Base-by-base conservation (phyloP, 2,888 invertebrate genomes). In the Mimumesa dahlbomi region DNA sequence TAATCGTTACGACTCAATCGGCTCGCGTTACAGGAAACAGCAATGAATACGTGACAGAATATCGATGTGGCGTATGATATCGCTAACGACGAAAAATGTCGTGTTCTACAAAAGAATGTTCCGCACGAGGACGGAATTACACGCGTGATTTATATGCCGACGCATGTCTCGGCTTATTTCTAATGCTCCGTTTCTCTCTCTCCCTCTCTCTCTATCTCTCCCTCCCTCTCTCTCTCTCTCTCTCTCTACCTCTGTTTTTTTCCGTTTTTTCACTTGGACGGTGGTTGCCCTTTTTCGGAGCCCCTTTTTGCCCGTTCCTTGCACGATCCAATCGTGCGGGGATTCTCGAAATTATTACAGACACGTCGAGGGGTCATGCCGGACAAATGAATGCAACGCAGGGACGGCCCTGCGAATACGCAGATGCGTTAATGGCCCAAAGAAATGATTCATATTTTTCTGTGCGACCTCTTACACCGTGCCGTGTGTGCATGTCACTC, bases 341-440 rank as follows among this genome's bases (percentile, higher is more conserved):
- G 75, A 71, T 76, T 77, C 74, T 79, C 73, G 63, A 82, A 82
- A 84, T 83, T 84, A 82, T 82, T 79, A 82, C 77, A 68, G 68
- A 59, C 76, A 66, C 64, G 68, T 61, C 76, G 69, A 74, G 58
- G 73, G 79, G 66, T 34, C 31, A 45, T 14, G 29, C 43, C 52
- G 40, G 22, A 70, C 64, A 56, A 70, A 70, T 65, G 61, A 70
- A 61, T 61, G 45, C 29, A 50, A 18, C 52, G 45, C 21, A 31
- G 50, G 61, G 67, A 40, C 46, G 50, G 25, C 50, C 50, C 62
- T 58, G 58, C 71, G 71, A 72, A 68, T 68, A 63, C 72, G 63
- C 72, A 59, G 70, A 69, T 69, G 68, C 69, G 69, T 56, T 69
- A 69, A 68, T 69, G 64, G 59, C 46, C 42, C 40, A 50, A 43